phyloP scores from a whole-genome alignment of 2,888 invertebrate genomes.

The Suillia variegata region DNA sequence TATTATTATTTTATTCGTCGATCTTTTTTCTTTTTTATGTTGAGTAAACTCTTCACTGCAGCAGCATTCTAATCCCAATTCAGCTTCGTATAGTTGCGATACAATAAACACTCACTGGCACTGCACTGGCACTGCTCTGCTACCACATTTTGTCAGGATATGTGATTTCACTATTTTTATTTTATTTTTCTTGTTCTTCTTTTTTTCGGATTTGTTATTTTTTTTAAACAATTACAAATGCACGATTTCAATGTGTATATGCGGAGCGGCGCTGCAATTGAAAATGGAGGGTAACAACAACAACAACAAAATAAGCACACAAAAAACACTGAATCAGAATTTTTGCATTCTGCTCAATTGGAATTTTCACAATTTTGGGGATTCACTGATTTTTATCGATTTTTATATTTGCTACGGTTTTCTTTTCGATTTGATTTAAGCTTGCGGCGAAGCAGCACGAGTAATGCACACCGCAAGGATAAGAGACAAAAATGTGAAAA shows the following conservation, averaged over 20 bases:
- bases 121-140: too few relatives aligned
- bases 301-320: too few relatives aligned
- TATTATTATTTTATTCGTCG: too few relatives aligned
- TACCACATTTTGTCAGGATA: conserved; percentile 4
- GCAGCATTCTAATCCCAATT: conserved; percentile 1
- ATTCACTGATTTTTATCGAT: background rate
- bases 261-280: background rate
- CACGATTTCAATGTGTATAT: background rate
- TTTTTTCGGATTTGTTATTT: too few relatives aligned
- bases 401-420: too few relatives aligned
- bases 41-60: too few relatives aligned
- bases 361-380: background rate
- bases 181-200: background rate
- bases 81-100: background rate
- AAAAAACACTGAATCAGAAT: background rate
- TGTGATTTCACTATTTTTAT: background rate
- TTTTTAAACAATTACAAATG: background rate
- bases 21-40: too few relatives aligned
- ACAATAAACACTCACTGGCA: background rate
- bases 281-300: background rate
- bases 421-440: background rate
- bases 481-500: background rate
- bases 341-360: background rate
- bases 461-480: background rate
- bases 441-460: too few relatives aligned